Evolutionary conservation across 2,888 invertebrate genomes (phyloP).

Genomic region (Andrena haemorrhoa): DNA sequence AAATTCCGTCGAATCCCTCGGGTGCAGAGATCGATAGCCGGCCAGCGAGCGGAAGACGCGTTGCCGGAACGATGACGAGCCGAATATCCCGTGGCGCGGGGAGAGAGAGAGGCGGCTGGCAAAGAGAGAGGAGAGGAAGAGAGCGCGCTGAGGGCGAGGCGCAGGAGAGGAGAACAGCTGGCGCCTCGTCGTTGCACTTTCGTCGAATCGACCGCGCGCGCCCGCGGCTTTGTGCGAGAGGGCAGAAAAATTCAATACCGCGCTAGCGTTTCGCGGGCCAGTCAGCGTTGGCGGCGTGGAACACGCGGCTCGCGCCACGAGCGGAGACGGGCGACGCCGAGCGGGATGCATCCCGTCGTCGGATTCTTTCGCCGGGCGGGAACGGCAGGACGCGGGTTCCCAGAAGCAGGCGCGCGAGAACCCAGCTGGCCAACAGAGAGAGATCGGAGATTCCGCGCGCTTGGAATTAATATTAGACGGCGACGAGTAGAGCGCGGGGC

Average conservation of each 20-base stretch:
- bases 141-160: background rate
- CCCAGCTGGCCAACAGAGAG: conserved; percentile 71
- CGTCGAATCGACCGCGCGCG: conserved; percentile 83
- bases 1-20: background rate
- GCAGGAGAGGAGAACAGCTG: conserved; percentile 62
- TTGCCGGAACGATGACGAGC: conserved; percentile 34
- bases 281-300: conserved; percentile 64
- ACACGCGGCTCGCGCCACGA: conserved; percentile 75
- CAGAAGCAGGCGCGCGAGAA: conserved; percentile 68
- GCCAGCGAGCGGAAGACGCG: conserved; percentile 20
- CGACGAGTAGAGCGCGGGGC: conserved; percentile 44
- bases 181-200: conserved; percentile 79
- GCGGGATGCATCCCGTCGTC: conserved; percentile 74
- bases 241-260: conserved; percentile 84
- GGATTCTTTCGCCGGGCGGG: conserved; percentile 66
- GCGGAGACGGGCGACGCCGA: conserved; percentile 75
- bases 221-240: conserved; percentile 56
- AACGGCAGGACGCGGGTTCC: conserved; percentile 67
- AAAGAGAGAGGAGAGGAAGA: background rate
- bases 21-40: conserved; percentile 26
- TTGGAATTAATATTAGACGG: conserved; percentile 75
- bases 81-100: conserved; percentile 39
- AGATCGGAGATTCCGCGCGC: conserved; percentile 75
- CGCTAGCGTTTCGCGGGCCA: no score
- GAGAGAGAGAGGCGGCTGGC: conserved; percentile 5